A percentile compares a stretch with the other conserved stretches of the same genome.
These are phyloP conservation scores for Silurus aristotelis DNA, from an alignment of 2,797 vertebrate genomes.

Conservation along the genomic window DNA sequence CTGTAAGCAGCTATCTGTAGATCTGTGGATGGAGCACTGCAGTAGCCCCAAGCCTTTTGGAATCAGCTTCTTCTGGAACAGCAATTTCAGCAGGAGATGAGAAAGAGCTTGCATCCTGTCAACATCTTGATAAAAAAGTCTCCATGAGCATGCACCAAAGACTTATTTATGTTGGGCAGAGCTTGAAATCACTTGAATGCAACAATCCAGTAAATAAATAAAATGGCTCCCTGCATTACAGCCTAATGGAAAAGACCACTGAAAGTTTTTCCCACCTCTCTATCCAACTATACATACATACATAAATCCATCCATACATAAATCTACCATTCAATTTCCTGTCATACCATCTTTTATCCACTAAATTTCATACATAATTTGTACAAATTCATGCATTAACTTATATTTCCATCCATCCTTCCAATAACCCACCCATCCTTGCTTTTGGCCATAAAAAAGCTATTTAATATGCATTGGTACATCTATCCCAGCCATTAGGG, in stretches of 20 bases:
- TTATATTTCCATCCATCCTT: not conserved
- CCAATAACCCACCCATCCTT: not conserved
- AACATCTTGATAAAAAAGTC: slow-evolving; percentile 42
- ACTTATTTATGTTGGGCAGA: slow-evolving; percentile 28
- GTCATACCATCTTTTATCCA: not conserved
- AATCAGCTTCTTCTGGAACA: slow-evolving; percentile 45
- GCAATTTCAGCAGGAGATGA: slow-evolving; percentile 46
- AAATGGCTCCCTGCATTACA: no score
- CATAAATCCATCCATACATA: not conserved
- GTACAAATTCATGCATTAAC: not conserved
- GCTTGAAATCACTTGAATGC: slow-evolving; percentile 21
- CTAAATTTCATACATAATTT: not conserved
- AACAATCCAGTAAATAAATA: not conserved
- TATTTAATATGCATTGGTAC: not conserved
- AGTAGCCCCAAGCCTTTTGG: slow-evolving; percentile 36
- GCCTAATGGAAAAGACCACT: not conserved
- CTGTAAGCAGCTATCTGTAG: slow-evolving; percentile 37
- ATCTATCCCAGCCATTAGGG: not conserved
- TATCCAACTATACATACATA: not conserved
- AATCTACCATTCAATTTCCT: not conserved
- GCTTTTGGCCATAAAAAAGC: not conserved
- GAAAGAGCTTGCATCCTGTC: slow-evolving; percentile 37
- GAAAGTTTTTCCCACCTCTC: not conserved
- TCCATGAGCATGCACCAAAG: slow-evolving; percentile 20
- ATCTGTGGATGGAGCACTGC: slow-evolving; percentile 28